Evolutionary conservation across 23 tunicate genomes (phyloP).

Genomic region (Ascidia mentula): DNA sequence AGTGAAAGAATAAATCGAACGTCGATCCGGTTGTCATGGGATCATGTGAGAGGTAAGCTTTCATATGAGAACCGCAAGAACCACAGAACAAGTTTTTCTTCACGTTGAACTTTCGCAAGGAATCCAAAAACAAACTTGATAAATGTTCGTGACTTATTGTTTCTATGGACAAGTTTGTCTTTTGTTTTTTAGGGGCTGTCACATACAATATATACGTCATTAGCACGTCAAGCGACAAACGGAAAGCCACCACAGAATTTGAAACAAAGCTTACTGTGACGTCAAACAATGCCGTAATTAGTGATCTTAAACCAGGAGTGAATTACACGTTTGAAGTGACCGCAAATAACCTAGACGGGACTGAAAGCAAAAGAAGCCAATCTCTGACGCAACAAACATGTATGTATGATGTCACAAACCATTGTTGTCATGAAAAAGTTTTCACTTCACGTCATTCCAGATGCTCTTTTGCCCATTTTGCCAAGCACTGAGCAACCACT

Average conservation of each 20-base stretch:
- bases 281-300: constrained; percentile 12
- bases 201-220: constrained; percentile 38
- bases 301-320: constrained; percentile 47
- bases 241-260: constrained; percentile 3
- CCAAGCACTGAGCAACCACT: constrained; percentile 39
- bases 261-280: constrained; percentile 15
- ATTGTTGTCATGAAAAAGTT: neutral
- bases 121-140: neutral
- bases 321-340: constrained; percentile 48
- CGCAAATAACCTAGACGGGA: constrained; percentile 40
- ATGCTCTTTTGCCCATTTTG: constrained; percentile 29
- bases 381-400: constrained; percentile 33
- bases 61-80: too few species aligned
- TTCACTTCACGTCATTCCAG: constrained; percentile 19
- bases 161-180: neutral
- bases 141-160: neutral
- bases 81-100: too few species aligned
- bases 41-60: constrained; percentile 38
- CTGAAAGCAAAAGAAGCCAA: constrained; percentile 50
- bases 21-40: constrained; percentile 31
- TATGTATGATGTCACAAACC: constrained; percentile 19
- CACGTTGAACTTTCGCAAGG: too few species aligned
- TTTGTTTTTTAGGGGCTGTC: constrained; percentile 43
- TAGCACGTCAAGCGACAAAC: neutral
- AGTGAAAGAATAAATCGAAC: constrained; percentile 2